Evolutionary conservation across 2,113 vertebrate species (phyloP).

Genomic region (Hippopotamus amphibius): DNA sequence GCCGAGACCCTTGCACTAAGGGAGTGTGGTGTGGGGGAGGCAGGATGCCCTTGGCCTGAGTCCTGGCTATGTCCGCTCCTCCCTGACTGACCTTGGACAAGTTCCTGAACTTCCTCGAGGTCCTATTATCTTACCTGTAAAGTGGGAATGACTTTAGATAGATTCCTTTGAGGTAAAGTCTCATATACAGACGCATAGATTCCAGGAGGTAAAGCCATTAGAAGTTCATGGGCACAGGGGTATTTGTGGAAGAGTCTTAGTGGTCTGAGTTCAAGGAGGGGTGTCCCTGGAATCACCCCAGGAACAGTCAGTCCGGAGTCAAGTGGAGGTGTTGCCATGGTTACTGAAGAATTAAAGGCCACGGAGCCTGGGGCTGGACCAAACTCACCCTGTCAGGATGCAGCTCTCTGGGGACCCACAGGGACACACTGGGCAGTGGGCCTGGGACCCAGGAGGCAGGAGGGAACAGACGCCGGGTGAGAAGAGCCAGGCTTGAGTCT

Average conservation of each 20-base stretch:
- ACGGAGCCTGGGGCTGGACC: fast-evolving
- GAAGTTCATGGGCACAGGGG: neutral
- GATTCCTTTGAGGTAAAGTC: neutral
- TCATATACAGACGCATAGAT: too few relatives aligned
- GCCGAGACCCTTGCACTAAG: neutral
- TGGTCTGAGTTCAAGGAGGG: neutral
- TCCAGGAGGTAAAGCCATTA: neutral
- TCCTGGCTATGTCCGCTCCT: neutral
- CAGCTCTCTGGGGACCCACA: neutral
- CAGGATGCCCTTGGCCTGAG: neutral
- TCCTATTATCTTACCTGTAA: neutral
- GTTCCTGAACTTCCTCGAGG: neutral
- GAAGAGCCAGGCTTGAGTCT: neutral
- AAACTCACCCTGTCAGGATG: neutral
- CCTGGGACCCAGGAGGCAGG: neutral
- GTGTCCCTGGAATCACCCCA: neutral
- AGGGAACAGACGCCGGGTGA: neutral
- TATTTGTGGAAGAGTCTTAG: neutral
- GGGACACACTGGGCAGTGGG: neutral
- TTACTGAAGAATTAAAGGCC: neutral
- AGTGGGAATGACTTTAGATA: neutral
- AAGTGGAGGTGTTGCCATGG: fast-evolving
- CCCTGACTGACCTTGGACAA: too few relatives aligned
- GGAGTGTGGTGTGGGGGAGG: fast-evolving
- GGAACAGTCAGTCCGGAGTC: neutral